A percentile compares a stretch with the other conserved stretches of the same genome.
Evolutionary conservation across 2,113 vertebrate species (phyloP).

Genomic region (Silurus glanis): DNA sequence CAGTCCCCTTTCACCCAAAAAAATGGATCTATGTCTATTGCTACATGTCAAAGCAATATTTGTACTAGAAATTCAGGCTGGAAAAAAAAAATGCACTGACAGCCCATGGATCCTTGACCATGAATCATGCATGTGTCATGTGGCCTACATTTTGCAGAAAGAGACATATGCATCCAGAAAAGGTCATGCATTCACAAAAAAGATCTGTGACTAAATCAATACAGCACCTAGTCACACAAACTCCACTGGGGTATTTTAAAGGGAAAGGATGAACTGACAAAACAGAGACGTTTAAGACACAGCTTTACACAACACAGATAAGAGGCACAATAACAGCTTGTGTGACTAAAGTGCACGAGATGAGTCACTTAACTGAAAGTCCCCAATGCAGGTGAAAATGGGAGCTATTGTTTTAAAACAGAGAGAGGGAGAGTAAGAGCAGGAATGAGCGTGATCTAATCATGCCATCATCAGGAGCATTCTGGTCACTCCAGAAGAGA

Average conservation of each 20-base stretch:
- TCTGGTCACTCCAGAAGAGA: conserved; percentile 25
- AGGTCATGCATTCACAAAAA: background rate
- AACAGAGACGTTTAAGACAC: background rate
- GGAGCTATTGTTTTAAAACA: conserved; percentile 25
- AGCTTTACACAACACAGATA: conserved; percentile 9
- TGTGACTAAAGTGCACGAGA: background rate
- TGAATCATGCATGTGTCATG: conserved; percentile 17
- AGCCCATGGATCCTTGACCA: background rate
- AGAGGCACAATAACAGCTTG: background rate
- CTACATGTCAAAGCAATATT: conserved; percentile 16
- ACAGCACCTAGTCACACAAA: background rate
- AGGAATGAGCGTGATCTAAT: conserved; percentile 56
- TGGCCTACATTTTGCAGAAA: conserved; percentile 7
- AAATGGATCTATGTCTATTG: background rate
- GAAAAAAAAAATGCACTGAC: background rate
- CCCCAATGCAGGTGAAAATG: conserved; percentile 35
- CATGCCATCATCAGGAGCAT: conserved; percentile 35
- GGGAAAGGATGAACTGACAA: background rate
- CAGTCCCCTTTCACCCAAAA: conserved; percentile 9
- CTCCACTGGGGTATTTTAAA: background rate
- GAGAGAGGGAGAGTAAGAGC: background rate
- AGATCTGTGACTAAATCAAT: background rate
- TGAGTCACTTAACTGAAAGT: conserved; percentile 17
- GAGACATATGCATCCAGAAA: background rate
- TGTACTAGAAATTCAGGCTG: conserved; percentile 1